Percentiles rank a stretch among this genome's conserved stretches.
These are phyloP conservation scores for Candidula unifasciata DNA, from an alignment of 2,888 invertebrate species.

Conservation along the genomic window DNA sequence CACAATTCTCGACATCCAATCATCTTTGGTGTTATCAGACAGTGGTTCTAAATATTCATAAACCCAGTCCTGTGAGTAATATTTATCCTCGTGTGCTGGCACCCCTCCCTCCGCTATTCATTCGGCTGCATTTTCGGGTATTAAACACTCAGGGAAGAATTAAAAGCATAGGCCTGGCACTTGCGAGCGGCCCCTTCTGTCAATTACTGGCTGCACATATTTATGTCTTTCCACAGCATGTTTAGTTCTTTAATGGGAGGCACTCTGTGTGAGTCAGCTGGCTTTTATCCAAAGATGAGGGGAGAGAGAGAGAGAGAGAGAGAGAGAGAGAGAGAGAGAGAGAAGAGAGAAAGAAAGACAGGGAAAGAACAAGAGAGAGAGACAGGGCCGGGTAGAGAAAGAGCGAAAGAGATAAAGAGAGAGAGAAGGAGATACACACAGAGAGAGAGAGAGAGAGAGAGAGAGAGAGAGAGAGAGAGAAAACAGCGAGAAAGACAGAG, in stretches of 20 bases:
- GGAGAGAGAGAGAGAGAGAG: neutral
- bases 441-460: neutral
- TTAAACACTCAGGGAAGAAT: neutral
- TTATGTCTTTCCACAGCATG: neutral
- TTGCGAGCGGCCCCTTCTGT: neutral
- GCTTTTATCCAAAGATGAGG: neutral
- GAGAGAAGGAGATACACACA: constrained; percentile 19
- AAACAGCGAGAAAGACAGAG: neutral
- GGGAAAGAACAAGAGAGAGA: neutral
- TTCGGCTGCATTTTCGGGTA: neutral
- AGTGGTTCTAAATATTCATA: neutral
- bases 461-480: neutral
- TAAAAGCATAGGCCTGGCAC: neutral
- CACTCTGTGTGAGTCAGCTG: neutral
- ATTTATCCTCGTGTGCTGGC: neutral
- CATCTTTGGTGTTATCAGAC: neutral
- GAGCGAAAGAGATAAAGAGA: constrained; percentile 29
- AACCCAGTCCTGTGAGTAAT: neutral
- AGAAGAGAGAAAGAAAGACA: neutral
- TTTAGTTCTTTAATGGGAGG: neutral
- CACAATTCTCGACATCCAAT: neutral
- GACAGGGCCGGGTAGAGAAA: neutral
- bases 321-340: neutral
- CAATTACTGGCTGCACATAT: neutral
- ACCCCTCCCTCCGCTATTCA: neutral